Evolutionary conservation across 2,113 vertebrate species (phyloP), one percentile per base, ranked within the genome.

Genomic region (Pollachius pollachius): DNA sequence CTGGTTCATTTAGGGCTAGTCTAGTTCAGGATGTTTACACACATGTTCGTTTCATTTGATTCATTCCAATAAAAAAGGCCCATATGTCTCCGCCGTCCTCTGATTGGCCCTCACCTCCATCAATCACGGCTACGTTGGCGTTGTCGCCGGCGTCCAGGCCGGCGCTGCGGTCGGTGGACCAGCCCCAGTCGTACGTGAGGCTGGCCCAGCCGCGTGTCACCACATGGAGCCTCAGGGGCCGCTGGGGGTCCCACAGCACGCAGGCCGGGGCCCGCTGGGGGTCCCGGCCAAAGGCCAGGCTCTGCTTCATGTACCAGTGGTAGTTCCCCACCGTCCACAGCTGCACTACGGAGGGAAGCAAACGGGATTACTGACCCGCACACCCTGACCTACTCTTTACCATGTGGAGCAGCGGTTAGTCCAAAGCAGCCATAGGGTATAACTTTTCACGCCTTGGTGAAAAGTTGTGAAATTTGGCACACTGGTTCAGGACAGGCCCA

Each of bases 271-370:
- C 89, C 72, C 81, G 90, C 15, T 80, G 81, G 23, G 87, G 83
- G 71, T 90, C 81, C 60, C 59, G 74, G 56, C 92, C 89, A 4
- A 98, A 98, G 84, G 92, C 85, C 1, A 99, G 90, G 60, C 91
- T 97, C 84, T 99, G 97, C 73, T 99, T 99, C 81, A 98, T 92
- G 71, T 99, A 99, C 97, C 96, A 99, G 89, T 98, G 96, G 77
- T 97, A 97, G 91, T 98, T 99, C 1, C 94, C 94, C 56, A 94
- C 90, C 0, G 90, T 93, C 97, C 97, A 99, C 57, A 99, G 89
- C 84, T 98, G 96, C 88, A 99, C 97, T 99, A 77, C 0, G 77
- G 70, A 25, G 25, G n/a, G 17, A 27, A 0, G n/a, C 12, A n/a
- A 3, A 21, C n/a, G 21, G 8, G 59, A 21, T 7, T 12, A 62